Conservation (phyloP, 2,888 invertebrate genomes). For the Megastigmus dorsalis region DNA sequence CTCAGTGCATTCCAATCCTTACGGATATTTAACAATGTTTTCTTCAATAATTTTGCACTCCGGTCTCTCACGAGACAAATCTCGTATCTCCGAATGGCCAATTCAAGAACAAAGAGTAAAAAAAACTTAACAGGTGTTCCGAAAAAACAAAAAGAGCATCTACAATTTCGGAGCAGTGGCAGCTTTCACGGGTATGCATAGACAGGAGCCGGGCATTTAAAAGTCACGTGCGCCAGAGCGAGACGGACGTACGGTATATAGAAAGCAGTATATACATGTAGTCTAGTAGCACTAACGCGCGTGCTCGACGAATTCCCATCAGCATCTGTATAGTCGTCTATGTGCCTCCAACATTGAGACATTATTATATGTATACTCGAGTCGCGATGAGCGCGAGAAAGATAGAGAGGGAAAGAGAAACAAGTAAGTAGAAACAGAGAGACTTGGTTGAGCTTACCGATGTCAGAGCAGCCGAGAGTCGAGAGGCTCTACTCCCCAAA, state of each 20-base stretch:
- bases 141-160: too few relatives aligned
- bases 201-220: slow-evolving; percentile 54
- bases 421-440: slow-evolving; percentile 41
- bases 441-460: slow-evolving; percentile 56
- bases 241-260: slow-evolving; percentile 34
- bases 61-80: too few relatives aligned
- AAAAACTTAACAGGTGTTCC: too few relatives aligned
- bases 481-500: too few relatives aligned
- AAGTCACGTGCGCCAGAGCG: slow-evolving; percentile 55
- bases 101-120: too few relatives aligned
- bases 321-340: neutral
- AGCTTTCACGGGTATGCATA: neutral
- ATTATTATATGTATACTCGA: neutral
- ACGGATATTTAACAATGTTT: too few relatives aligned
- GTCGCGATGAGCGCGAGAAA: slow-evolving; percentile 42
- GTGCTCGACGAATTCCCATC: slow-evolving; percentile 13
- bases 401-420: slow-evolving; percentile 49
- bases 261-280: neutral
- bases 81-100: too few relatives aligned
- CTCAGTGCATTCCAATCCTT: too few relatives aligned
- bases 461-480: neutral
- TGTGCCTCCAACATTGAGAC: neutral
- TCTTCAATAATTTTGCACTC: too few relatives aligned
- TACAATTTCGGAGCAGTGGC: slow-evolving; percentile 2
- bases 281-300: too few relatives aligned